phyloP scores from a whole-genome alignment of 2,113 vertebrate species.

The Neofelis nebulosa region DNA sequence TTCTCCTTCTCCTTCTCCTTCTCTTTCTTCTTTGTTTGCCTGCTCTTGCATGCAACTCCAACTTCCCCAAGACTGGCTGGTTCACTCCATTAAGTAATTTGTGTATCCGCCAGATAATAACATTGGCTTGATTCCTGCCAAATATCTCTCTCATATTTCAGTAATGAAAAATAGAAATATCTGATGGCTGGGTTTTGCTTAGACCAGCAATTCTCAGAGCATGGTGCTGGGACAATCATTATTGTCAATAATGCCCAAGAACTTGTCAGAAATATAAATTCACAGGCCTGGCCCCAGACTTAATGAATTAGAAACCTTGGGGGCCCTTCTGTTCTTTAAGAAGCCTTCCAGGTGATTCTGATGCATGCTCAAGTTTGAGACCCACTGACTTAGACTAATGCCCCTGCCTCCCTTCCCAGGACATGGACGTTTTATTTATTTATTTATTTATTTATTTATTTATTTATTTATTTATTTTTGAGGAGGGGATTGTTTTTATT shows the following conservation, averaged over 20 bases:
- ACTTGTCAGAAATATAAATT: neutral
- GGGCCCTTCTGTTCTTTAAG: neutral
- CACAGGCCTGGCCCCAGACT: neutral
- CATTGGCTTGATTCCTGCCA: slow-evolving; percentile 19
- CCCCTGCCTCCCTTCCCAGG: neutral
- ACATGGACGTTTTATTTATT: neutral
- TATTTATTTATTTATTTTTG: no score
- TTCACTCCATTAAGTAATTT: slow-evolving; percentile 15
- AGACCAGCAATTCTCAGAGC: slow-evolving; percentile 12
- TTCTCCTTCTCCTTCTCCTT: neutral
- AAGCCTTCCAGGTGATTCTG: neutral
- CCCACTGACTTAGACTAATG: neutral
- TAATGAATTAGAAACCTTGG: neutral
- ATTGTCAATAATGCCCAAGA: neutral
- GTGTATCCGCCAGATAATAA: slow-evolving; percentile 34
- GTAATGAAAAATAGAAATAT: slow-evolving; percentile 30
- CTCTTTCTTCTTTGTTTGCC: neutral
- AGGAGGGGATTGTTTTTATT: no score
- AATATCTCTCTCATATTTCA: slow-evolving; percentile 23
- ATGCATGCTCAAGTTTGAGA: neutral
- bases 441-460: no score
- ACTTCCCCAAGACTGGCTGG: neutral
- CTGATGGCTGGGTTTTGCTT: neutral
- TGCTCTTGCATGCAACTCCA: slow-evolving; percentile 3
- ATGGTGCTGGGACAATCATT: neutral